Evolutionary conservation across 2,113 vertebrate species (phyloP).

Genomic region (Chaetodon auriga): DNA sequence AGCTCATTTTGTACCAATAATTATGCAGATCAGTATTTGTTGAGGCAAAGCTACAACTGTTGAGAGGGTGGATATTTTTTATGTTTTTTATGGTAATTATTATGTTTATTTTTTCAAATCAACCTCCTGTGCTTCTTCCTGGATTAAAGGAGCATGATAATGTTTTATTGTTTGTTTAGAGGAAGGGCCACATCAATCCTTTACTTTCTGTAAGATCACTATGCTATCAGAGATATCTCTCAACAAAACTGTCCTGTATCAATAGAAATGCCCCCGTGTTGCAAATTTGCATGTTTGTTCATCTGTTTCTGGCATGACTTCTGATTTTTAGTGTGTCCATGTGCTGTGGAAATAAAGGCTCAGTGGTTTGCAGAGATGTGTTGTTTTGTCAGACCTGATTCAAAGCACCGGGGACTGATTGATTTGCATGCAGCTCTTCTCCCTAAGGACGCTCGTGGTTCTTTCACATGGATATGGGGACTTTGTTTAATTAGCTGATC

Average conservation of each 20-base stretch:
- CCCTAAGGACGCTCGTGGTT: constrained; percentile 66
- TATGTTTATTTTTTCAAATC: background rate
- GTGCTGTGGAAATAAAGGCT: constrained; percentile 70
- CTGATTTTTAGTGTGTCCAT: constrained; percentile 50
- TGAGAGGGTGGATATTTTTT: constrained; percentile 23
- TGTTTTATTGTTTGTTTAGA: constrained; percentile 16
- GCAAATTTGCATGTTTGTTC: constrained; percentile 49
- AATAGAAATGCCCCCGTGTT: constrained; percentile 35
- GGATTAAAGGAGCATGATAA: constrained; percentile 7
- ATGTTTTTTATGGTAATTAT: constrained; percentile 44
- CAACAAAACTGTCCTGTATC: constrained; percentile 45
- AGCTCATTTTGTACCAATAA: constrained; percentile 20
- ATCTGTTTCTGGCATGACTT: constrained; percentile 50
- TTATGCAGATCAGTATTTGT: constrained; percentile 10
- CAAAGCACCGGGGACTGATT: constrained; percentile 65
- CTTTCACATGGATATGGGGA: constrained; percentile 83
- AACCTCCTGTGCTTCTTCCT: constrained; percentile 9
- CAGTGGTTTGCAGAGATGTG: constrained; percentile 64
- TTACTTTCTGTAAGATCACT: background rate
- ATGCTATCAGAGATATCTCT: constrained; percentile 3
- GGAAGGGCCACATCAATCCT: constrained; percentile 3
- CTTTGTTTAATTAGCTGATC: constrained; percentile 83
- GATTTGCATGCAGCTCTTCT: constrained; percentile 78
- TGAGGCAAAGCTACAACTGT: background rate
- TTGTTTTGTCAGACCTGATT: constrained; percentile 59